Conservation (phyloP, 2,113 vertebrate species). For the Rhodinocichla rosea region DNA sequence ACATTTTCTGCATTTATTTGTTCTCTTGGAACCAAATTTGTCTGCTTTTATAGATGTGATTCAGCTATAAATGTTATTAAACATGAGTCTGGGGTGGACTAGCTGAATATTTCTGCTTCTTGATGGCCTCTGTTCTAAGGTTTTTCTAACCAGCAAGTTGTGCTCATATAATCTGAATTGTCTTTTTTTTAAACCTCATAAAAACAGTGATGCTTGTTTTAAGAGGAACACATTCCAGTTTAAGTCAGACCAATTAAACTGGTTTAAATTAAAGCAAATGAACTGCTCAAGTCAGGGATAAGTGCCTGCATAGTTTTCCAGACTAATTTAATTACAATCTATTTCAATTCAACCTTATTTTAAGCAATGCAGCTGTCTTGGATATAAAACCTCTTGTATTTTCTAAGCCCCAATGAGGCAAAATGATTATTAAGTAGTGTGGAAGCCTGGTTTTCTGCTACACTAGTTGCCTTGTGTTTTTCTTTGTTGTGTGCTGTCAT, state of each 20-base stretch:
- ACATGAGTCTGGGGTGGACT: neutral
- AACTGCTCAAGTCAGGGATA: neutral
- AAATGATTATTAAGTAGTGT: neutral
- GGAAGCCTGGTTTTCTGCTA: neutral
- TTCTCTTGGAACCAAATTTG: neutral
- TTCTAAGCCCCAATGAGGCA: neutral
- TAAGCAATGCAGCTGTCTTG: neutral
- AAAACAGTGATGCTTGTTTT: neutral
- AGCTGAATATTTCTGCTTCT: neutral
- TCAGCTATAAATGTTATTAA: neutral
- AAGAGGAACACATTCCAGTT: neutral
- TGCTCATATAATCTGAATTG: neutral
- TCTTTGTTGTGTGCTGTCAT: neutral
- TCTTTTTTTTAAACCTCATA: neutral
- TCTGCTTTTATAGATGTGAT: neutral
- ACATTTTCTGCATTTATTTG: neutral
- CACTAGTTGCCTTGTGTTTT: neutral
- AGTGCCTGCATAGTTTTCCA: neutral
- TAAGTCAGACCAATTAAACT: neutral
- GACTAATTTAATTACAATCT: neutral
- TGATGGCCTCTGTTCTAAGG: neutral
- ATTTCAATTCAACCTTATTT: neutral
- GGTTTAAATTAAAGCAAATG: neutral
- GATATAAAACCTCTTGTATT: neutral
- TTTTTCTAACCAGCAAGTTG: neutral